Percentiles rank a stretch among this genome's conserved stretches.
Evolutionary conservation across 2,113 vertebrate genomes (phyloP).

Genomic region (Dipodomys ordii): DNA sequence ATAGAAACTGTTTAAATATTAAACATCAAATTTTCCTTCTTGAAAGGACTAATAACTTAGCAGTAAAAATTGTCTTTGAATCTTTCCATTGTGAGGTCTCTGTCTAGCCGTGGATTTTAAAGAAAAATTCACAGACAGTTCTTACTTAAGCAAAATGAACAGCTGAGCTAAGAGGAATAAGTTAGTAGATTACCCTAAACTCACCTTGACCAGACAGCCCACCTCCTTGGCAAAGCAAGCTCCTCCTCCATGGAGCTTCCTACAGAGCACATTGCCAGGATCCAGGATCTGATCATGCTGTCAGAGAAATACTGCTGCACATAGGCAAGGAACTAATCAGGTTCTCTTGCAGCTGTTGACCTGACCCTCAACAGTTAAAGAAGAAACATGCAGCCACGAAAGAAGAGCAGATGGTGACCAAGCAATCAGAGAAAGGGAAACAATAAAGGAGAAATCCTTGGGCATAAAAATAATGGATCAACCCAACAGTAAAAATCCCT

Average conservation of each 20-base stretch:
- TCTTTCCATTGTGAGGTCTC: conserved; percentile 77
- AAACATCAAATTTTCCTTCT: conserved; percentile 82
- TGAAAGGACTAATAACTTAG: conserved; percentile 80
- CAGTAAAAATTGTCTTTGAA: conserved; percentile 84
- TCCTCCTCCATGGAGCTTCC: background rate
- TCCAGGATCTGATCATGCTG: background rate
- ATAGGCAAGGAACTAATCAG: background rate
- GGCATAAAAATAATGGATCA: conserved; percentile 9
- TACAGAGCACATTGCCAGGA: background rate
- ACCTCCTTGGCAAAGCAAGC: background rate
- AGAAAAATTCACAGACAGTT: conserved; percentile 71
- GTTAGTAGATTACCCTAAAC: conserved; percentile 54
- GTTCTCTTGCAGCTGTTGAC: conserved; percentile 58
- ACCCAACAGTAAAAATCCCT: background rate
- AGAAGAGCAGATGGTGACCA: conserved; percentile 2
- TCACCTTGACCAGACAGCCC: conserved; percentile 63
- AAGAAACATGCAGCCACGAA: background rate
- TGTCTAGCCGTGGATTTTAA: conserved; percentile 72
- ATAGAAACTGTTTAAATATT: conserved; percentile 83
- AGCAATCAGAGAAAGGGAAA: rapidly evolving
- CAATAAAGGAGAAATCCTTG: background rate
- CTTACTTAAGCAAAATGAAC: conserved; percentile 75
- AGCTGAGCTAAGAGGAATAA: conserved; percentile 70
- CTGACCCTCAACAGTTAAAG: conserved; percentile 17
- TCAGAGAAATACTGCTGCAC: conserved; percentile 29